Evolutionary conservation across 2,113 vertebrate species (phyloP).

Genomic region (Erythrocercus mccallii): DNA sequence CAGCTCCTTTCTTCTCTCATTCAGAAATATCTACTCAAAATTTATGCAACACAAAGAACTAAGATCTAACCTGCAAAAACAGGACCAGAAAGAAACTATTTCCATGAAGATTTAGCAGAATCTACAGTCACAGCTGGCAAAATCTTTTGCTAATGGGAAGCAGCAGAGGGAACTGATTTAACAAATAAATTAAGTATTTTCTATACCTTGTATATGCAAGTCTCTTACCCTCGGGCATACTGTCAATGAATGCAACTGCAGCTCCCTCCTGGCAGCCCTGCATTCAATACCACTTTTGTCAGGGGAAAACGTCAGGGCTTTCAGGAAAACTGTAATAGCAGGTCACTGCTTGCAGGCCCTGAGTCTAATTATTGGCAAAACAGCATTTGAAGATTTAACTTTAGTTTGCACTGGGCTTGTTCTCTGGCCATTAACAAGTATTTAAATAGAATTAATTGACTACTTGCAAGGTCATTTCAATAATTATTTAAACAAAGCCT

Average conservation of each 20-base stretch:
- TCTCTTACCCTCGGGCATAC: neutral
- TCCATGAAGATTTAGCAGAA: neutral
- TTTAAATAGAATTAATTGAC: slow-evolving; percentile 36
- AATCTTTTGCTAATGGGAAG: neutral
- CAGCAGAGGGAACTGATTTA: neutral
- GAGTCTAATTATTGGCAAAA: slow-evolving; percentile 39
- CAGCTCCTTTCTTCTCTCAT: neutral
- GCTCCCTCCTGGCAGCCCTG: neutral
- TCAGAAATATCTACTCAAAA: neutral
- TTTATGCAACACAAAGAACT: neutral
- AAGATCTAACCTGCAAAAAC: neutral
- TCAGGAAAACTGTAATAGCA: neutral
- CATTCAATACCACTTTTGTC: slow-evolving; percentile 8
- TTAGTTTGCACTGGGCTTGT: neutral
- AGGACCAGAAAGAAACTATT: neutral
- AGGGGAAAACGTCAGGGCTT: neutral
- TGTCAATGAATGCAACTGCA: slow-evolving; percentile 23
- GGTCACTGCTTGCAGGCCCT: neutral
- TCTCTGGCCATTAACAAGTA: slow-evolving; percentile 1
- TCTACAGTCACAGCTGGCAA: neutral
- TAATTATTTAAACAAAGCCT: slow-evolving; percentile 2
- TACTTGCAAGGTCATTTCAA: neutral
- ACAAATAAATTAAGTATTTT: slow-evolving; percentile 31
- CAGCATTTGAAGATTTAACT: neutral
- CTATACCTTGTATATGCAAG: neutral